phyloP scores from a whole-genome alignment of 2,888 invertebrate genomes.

The Pedicia rivosa region DNA sequence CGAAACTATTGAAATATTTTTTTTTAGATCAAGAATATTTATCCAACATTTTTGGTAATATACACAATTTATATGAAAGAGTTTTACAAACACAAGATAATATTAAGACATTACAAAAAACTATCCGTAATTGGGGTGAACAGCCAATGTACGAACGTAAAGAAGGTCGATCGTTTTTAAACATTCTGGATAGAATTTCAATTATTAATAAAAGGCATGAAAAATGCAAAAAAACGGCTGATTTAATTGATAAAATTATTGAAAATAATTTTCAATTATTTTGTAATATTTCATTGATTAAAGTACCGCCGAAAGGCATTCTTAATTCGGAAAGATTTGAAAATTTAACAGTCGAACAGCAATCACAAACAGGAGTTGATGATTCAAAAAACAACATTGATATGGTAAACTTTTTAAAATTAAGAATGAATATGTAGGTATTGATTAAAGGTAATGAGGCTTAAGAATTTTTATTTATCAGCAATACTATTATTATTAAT shows the following conservation, averaged over 20 bases:
- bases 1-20: conserved; percentile 1
- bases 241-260: conserved; percentile 40
- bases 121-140: conserved; percentile 54
- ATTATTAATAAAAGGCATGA: conserved; percentile 20
- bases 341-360: too few relatives aligned
- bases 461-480: too few relatives aligned
- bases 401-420: too few relatives aligned
- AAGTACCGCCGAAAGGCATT: too few relatives aligned
- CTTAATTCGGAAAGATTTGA: too few relatives aligned
- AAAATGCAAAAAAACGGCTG: conserved; percentile 34
- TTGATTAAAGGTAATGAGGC: too few relatives aligned
- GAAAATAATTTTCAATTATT: conserved; percentile 50
- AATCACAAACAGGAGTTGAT: too few relatives aligned
- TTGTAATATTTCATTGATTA: conserved; percentile 39
- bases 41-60: conserved; percentile 44
- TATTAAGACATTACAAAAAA: conserved; percentile 36
- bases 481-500: too few relatives aligned
- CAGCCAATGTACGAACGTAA: conserved; percentile 60
- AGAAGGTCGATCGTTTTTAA: conserved; percentile 45
- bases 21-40: conserved; percentile 47
- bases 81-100: conserved; percentile 51
- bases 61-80: conserved; percentile 55
- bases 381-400: too few relatives aligned
- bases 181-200: too few relatives aligned
- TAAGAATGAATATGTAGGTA: too few relatives aligned